Evolutionary conservation across 2,888 invertebrate species (phyloP).

Genomic region (Steinernema carpocapsae): DNA sequence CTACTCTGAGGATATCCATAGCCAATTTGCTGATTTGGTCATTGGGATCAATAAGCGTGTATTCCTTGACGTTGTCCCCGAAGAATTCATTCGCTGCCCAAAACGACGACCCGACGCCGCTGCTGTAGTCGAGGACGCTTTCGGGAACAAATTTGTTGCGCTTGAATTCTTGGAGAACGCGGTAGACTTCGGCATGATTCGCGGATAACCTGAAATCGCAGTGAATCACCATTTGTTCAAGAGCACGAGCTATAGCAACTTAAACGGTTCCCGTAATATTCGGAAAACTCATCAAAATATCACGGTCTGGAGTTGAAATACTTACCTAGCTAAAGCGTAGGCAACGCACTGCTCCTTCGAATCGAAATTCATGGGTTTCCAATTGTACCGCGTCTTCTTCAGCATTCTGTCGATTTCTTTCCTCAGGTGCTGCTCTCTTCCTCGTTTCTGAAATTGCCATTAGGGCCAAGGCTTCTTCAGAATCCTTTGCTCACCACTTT

Average conservation of each 20-base stretch:
- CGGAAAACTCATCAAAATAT: no score
- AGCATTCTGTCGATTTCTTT: slow-evolving; percentile 55
- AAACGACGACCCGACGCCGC: slow-evolving; percentile 81
- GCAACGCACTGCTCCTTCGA: slow-evolving; percentile 53
- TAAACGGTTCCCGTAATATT: slow-evolving; percentile 31
- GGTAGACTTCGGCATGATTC: slow-evolving; percentile 62
- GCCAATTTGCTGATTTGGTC: slow-evolving; percentile 80
- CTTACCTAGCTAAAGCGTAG: slow-evolving; percentile 58
- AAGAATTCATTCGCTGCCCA: slow-evolving; percentile 79
- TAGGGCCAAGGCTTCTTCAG: background rate
- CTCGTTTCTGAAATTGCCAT: slow-evolving; percentile 47
- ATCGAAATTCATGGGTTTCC: slow-evolving; percentile 62
- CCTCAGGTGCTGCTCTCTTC: slow-evolving; percentile 50
- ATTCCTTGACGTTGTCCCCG: slow-evolving; percentile 78
- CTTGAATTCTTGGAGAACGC: slow-evolving; percentile 60
- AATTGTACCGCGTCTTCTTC: slow-evolving; percentile 59
- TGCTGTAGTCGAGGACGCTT: slow-evolving; percentile 87
- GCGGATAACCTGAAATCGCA: slow-evolving; percentile 51
- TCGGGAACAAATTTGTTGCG: slow-evolving; percentile 78
- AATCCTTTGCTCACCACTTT: background rate
- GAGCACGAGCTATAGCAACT: no score
- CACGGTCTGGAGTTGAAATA: background rate
- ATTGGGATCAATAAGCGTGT: slow-evolving; percentile 84
- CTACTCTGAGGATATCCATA: slow-evolving; percentile 64
- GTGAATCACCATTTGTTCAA: no score